These are phyloP conservation scores for Nothobranchius furzeri DNA, from an alignment of 2,113 vertebrate genomes.

Conservation along the genomic window DNA sequence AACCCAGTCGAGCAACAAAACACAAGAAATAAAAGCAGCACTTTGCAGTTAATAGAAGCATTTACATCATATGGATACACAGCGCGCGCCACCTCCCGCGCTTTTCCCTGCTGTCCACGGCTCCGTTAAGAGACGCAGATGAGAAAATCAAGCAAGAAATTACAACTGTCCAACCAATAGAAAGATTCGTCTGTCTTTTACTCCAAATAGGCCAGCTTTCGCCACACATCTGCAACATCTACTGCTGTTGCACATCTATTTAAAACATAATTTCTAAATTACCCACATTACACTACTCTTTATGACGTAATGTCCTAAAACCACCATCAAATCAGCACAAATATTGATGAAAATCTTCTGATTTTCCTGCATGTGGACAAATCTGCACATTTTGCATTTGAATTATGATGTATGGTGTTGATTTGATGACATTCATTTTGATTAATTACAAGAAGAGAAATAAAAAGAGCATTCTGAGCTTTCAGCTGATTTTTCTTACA, in stretches of 20 bases:
- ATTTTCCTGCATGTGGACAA: no score
- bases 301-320: no score
- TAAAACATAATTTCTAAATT: no score
- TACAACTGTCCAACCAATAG: background rate
- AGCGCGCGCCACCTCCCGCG: constrained; percentile 32
- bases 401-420: background rate
- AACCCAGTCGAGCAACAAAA: constrained; percentile 74
- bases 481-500: background rate
- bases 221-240: background rate
- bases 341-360: no score
- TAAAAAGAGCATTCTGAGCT: no score
- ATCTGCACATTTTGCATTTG: no score
- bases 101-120: constrained; percentile 36
- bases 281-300: no score
- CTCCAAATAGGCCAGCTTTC: background rate
- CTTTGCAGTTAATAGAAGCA: constrained; percentile 74
- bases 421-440: no score
- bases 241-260: no score
- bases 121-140: constrained; percentile 17
- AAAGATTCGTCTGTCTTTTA: background rate
- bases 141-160: constrained; percentile 3
- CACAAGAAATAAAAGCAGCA: constrained; percentile 69
- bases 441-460: no score
- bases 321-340: no score
- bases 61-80: constrained; percentile 67